Evolutionary conservation across 2,113 vertebrate species (phyloP).

Genomic region (Porphyrio hochstetteri): DNA sequence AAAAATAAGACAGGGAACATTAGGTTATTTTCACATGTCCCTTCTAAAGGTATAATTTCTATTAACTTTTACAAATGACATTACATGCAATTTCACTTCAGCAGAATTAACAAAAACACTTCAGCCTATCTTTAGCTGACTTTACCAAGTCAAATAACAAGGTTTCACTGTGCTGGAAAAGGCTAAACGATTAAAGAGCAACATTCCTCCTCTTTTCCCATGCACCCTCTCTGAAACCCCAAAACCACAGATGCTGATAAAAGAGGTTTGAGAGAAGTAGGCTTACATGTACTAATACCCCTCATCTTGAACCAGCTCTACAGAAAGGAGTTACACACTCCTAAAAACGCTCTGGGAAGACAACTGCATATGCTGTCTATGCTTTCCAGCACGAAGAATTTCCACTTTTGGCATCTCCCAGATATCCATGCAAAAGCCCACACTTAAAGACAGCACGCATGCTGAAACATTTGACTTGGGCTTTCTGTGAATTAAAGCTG

Average conservation of each 20-base stretch:
- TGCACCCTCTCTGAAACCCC: background rate
- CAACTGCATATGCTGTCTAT: background rate
- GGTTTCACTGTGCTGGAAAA: background rate
- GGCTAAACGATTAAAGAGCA: background rate
- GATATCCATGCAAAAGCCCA: background rate
- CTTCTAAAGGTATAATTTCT: slow-evolving; percentile 15
- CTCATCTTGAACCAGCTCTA: background rate
- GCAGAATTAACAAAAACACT: background rate
- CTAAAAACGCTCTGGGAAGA: background rate
- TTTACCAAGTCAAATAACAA: slow-evolving; percentile 32
- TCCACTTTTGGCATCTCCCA: background rate
- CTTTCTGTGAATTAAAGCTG: background rate
- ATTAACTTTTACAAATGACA: background rate
- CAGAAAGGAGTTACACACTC: background rate
- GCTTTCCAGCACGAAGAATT: background rate
- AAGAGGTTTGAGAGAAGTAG: background rate
- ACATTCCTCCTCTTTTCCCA: background rate
- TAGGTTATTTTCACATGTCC: slow-evolving; percentile 52
- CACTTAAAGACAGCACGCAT: background rate
- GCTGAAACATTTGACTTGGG: background rate
- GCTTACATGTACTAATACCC: background rate
- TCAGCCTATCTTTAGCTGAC: background rate
- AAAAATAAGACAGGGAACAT: slow-evolving; percentile 77
- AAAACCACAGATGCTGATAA: background rate
- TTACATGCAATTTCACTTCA: background rate